Evolutionary conservation across 2,888 invertebrate species (phyloP), one percentile per base, ranked within the genome.

Genomic region (Horisme vitalbata): DNA sequence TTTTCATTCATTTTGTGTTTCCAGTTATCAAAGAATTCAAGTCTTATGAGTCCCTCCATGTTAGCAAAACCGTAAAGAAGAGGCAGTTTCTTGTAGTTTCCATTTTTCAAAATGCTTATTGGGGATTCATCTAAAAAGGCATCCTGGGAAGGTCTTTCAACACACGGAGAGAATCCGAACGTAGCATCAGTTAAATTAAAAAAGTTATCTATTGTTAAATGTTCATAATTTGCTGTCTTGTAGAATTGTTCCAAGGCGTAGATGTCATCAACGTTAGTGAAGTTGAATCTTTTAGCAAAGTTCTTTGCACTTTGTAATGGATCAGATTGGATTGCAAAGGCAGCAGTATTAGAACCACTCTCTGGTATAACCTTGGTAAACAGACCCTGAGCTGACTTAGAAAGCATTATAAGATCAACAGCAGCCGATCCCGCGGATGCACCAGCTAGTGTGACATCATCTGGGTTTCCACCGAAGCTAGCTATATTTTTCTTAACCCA

Each of bases 401-500:
- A 65, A 2, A 69, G 15, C 50, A 57, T 49, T 4, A 69, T 13
- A 7, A 68, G 57, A 14, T 61, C 65, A 1, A 57, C 62, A 1
- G 65, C 32, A 0, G 61, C 36, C 0, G 61, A 52, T 4, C 70
- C 70, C 11, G 70, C 64, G 30, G 68, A 68, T 7, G 35, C 61
- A 1, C 70, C 70, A 2, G 45, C 49, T 3, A 63, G 31, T 4
- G 69, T 71, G 0, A 71, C 60, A 13, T 71, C 67, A 33, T 69
- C 33, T n/a, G 73, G 63, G 28, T 70, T 66, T 1, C 71, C 71
- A 11, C 71, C 68, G 21, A 69, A 73, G n/a, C 24, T 51, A 3
- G 45, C 59, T 14, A 71, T 71, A 41, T 71, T 71, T 15, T 59
- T 41, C 21, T 67, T 55, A 0, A 73, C 67, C 73, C 71, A 73